Base-by-base conservation (phyloP, 1,140 invertebrate species). In the Sycophaga agraensis region DNA sequence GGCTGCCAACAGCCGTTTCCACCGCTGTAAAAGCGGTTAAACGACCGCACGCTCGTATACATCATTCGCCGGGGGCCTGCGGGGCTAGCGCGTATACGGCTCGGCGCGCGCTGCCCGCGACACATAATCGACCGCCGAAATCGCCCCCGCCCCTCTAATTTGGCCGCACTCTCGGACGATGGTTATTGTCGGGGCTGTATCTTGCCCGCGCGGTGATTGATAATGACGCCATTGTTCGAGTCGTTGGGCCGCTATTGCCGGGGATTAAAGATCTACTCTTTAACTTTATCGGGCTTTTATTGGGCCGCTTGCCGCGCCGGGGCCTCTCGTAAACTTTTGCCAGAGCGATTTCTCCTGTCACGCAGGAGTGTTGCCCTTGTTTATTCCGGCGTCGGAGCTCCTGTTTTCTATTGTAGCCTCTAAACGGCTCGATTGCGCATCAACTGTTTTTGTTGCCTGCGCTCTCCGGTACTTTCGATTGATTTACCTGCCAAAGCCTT, bases 1-100 rank as follows among this genome's bases (percentile, higher is more conserved):
- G 70, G 71, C 72, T 71, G 66, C 66, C 66, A 69, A 76, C 75
- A 76, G 68, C 70, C 74, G 71, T 74, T 76, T 73, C 70, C 70
- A 69, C 57, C 59, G 58, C 58, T 75, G 73, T 75, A 73, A 75
- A 76, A 76, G n/a, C 63, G 72, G 70, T 71, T 72, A 75, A 76
- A 74, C 70, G 70, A 77, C 70, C 74, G 62, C 73, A 70, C 70
- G 69, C 70, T 70, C 74, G 71, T 46, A 74, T 74, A 73, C 73
- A 73, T 76, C 74, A 74, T 76, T 72, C 69, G 59, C 57, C 65
- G 64, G 66, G 11, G 63, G 63, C 66, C 42, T 55, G 57, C 31
- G 3, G 28, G 28, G 11, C 28, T 11, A 11, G 11, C 5, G 28
- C 5, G 14, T 6, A 39, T 39, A 14, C 6, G 14, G 16, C 21